Evolutionary conservation across 2,113 vertebrate genomes (phyloP), one percentile per base, ranked within the genome.

Genomic region (Pseudonaja textilis): DNA sequence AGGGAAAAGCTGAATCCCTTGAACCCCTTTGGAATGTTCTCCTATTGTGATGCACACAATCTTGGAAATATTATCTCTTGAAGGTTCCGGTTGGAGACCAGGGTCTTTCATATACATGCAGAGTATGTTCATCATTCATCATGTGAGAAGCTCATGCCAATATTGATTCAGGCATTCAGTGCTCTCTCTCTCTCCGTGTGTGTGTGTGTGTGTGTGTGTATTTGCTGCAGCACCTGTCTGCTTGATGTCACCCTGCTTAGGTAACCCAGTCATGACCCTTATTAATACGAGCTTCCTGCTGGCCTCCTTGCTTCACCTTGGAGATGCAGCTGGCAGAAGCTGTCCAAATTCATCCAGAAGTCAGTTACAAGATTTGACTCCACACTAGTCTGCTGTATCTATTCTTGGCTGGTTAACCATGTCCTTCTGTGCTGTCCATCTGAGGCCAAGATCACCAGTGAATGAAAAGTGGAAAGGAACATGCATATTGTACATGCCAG

Each of bases 11-110:
- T 81, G 34, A 81, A 39, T 81, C 6, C 69, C 7, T 7, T 7
- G 20, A 74, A 22, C 7, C 74, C 7, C 74, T 81, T 81, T 81
- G 39, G 74, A 81, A 3, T 81, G 74, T 18, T 81, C 7, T 74
- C n/a, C 16, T 23, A 22, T 81, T 42, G 34, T 42, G 34, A 39
- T 0, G 0, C 7, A 42, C 3, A 0, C 18, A 39, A 81, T 9
- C 34, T 81, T 81, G 34, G 34, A 81, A 81, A 22, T 42, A 42
- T 81, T 81, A 22, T 42, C 74, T 81, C 18, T 42, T 81, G 74
- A 81, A 42, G 18, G 34, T 22, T 22, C 16, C 22, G 74, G 74
- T 81, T 16, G 6, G n/a, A 81, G 69, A 81, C 74, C 18, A 3
- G 2, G 16, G 69, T 39, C 34, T 81, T 81, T 81, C 34, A 20